These are phyloP conservation scores for Nomada ferruginata DNA, from an alignment of 2,888 invertebrate genomes.

Conservation along the genomic window DNA sequence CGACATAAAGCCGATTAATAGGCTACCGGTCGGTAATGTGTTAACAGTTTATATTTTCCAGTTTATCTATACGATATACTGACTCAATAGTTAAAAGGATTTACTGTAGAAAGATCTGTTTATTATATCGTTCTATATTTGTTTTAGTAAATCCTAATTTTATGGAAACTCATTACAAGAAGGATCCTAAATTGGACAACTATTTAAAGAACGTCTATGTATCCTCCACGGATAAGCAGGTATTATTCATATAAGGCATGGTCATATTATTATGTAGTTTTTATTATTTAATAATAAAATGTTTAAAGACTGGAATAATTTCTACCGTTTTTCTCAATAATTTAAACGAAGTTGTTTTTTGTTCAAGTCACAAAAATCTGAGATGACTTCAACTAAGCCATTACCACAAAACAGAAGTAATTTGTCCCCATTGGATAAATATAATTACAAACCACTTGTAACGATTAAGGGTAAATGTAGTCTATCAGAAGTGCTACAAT, in stretches of 20 bases:
- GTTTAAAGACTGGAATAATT: too few relatives aligned
- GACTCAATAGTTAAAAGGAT: not conserved
- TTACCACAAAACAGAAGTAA: constrained; percentile 86
- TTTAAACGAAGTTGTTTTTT: not conserved
- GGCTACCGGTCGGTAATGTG: too few relatives aligned
- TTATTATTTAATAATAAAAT: not conserved
- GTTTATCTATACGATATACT: too few relatives aligned
- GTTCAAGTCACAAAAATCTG: not conserved
- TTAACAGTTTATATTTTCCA: too few relatives aligned
- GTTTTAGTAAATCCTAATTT: constrained; percentile 87
- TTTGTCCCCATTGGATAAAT: constrained; percentile 85
- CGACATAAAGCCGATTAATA: too few relatives aligned
- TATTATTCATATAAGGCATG: constrained; percentile 53
- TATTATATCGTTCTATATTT: too few relatives aligned
- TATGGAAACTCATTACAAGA: constrained; percentile 87
- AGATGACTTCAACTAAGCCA: constrained; percentile 81
- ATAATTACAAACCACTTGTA: constrained; percentile 88
- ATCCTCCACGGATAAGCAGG: constrained; percentile 86
- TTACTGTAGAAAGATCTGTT: not conserved
- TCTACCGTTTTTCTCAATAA: not conserved
- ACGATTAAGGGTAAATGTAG: constrained; percentile 88
- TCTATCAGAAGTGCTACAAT: constrained; percentile 87
- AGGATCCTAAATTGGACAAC: constrained; percentile 87
- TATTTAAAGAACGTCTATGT: constrained; percentile 91
- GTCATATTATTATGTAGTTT: not conserved